Evolutionary conservation across 2,888 invertebrate genomes (phyloP).

Genomic region (Lasioglossum calceatum): DNA sequence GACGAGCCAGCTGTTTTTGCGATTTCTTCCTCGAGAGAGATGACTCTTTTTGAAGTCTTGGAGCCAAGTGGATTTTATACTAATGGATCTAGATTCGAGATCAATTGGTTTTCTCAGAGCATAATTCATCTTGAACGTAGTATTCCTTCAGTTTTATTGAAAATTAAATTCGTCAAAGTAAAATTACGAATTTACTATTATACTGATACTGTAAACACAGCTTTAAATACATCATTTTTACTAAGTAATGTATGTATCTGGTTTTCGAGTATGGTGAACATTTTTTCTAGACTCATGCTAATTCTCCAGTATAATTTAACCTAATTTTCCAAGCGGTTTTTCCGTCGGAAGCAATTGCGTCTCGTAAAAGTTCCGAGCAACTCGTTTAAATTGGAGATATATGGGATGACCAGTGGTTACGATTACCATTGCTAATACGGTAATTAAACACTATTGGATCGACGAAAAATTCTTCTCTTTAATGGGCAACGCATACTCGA

Average conservation of each 20-base stretch:
- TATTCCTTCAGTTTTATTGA: too few relatives aligned
- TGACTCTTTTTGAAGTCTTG: neutral
- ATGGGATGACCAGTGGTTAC: conserved; percentile 4
- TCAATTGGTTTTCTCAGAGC: neutral
- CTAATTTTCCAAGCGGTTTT: neutral
- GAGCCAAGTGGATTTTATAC: neutral
- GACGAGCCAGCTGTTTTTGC: neutral
- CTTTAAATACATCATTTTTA: neutral
- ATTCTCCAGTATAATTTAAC: neutral
- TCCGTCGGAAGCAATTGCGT: neutral
- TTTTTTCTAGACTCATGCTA: neutral
- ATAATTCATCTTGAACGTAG: neutral
- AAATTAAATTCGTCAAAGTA: too few relatives aligned
- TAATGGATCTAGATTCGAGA: neutral
- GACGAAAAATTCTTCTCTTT: neutral
- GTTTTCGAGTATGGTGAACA: neutral
- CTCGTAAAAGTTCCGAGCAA: neutral
- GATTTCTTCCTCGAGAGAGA: neutral
- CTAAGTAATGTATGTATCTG: neutral
- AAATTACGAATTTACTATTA: too few relatives aligned
- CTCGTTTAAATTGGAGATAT: conserved; percentile 5
- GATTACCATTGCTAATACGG: conserved; percentile 7
- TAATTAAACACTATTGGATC: neutral
- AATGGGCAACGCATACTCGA: neutral
- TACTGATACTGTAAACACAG: neutral